Evolutionary conservation across 2,797 vertebrate species (phyloP), one percentile per base, ranked within the genome.

Genomic region (Onychomys leucogaster): DNA sequence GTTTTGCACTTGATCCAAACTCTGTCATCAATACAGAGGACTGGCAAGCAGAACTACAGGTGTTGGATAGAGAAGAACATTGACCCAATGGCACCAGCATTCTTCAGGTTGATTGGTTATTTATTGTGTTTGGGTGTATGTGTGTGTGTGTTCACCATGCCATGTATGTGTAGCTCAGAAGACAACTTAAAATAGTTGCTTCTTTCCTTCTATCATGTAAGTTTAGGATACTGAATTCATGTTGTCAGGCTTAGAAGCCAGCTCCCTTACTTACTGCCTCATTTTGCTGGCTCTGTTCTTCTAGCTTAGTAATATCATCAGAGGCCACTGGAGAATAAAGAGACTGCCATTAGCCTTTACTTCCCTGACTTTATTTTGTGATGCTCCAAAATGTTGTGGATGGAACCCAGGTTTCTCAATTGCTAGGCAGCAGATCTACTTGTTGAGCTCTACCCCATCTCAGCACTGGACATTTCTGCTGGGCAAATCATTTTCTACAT

Each of bases 161-260:
- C 41, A 23, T 34, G 19, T 49, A 23, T n/a, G 11, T 85, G 63
- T 43, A n/a, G 16, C 59, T 67, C 83, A 85, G 83, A 85, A 29
- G 43, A n/a, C 32, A 23, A n/a, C 17, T n/a, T 34, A 49, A 1
- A 49, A 41, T 7, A 67, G 11, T 49, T 25, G 4, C 5, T n/a
- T n/a, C 2, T 13, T 67, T 85, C 27, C 29, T 67, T 67, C 43
- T 69, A 32, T 19, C 41, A n/a, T 52, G 27, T 63, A 43, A 52
- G 63, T 52, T 43, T 27, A n/a, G 14, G 34, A 3, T 25, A n/a
- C 25, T 69, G 46, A 69, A 10, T 43, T 52, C 46, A 69, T 0
- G 4, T 27, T 16, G 13, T 9, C 4, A 69, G 63, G 4, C 63
- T n/a, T n/a, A 32, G 13, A 0, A n/a, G 32, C 21, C 1, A 49